A percentile compares a stretch with the other conserved stretches of the same genome.
These are phyloP conservation scores for Dendrocincla tyrannina DNA, from an alignment of 2,797 vertebrate species.

Conservation along the genomic window DNA sequence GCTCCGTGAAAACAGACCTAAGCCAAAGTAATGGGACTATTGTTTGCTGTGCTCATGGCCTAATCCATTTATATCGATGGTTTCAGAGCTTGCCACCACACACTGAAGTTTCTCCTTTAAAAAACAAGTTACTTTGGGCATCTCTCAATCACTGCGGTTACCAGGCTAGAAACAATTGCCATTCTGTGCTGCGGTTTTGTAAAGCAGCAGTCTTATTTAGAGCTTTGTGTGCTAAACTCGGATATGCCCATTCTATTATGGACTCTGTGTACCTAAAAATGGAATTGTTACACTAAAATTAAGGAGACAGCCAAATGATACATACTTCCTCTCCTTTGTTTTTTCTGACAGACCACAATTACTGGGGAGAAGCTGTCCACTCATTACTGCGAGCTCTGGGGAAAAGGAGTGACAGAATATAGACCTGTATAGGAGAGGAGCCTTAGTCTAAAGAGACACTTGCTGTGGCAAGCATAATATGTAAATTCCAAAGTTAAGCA, in stretches of 20 bases:
- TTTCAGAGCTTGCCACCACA: conserved; percentile 39
- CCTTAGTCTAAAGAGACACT: conserved; percentile 19
- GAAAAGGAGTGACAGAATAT: conserved; percentile 25
- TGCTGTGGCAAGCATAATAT: conserved; percentile 50
- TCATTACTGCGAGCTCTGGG: conserved; percentile 46
- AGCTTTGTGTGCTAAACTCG: conserved; percentile 41
- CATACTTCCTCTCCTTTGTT: conserved; percentile 56
- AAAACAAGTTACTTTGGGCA: conserved; percentile 21
- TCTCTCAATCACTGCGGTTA: conserved; percentile 58
- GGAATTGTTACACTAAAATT: conserved; percentile 71
- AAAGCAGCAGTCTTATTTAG: conserved; percentile 64
- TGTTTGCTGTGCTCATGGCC: not conserved
- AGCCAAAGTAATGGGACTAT: conserved; percentile 44
- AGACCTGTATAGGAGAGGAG: not conserved
- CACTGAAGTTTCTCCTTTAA: conserved; percentile 32
- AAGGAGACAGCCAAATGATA: conserved; percentile 64
- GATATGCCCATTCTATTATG: conserved; percentile 44
- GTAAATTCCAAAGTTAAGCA: conserved; percentile 56
- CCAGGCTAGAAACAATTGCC: conserved; percentile 50
- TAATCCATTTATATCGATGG: conserved; percentile 57
- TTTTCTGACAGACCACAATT: conserved; percentile 65
- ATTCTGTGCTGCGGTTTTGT: conserved; percentile 72
- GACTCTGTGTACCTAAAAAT: conserved; percentile 65
- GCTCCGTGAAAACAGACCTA: conserved; percentile 46
- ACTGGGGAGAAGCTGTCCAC: conserved; percentile 49